Evolutionary conservation across 2,888 invertebrate species (phyloP).

Genomic region (Parnassius apollo): DNA sequence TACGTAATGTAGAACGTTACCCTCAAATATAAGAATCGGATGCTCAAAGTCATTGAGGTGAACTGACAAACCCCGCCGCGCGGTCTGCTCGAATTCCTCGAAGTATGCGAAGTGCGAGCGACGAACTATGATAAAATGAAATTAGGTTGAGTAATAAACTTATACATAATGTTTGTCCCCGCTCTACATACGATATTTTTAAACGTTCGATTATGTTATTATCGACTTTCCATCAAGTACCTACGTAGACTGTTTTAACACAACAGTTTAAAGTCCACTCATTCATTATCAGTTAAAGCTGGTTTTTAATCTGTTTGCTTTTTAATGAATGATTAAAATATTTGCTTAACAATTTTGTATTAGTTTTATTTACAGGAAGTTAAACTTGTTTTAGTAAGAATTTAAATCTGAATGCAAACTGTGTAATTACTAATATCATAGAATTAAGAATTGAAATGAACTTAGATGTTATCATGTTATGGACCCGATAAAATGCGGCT

Average conservation of each 20-base stretch:
- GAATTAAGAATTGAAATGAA: not conserved
- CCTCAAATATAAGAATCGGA: not conserved
- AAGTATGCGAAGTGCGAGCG: conserved; percentile 11
- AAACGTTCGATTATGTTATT: too few species aligned
- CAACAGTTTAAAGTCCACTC: too few species aligned
- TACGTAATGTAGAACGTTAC: too few species aligned
- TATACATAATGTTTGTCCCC: conserved; percentile 17
- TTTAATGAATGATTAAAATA: too few species aligned
- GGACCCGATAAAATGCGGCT: not conserved
- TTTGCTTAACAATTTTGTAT: too few species aligned
- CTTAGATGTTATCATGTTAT: not conserved
- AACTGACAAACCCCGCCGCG: conserved; percentile 13
- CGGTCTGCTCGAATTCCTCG: conserved; percentile 22
- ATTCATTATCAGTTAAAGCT: too few species aligned
- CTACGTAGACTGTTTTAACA: too few species aligned
- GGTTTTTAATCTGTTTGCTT: too few species aligned
- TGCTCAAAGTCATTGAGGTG: conserved; percentile 1
- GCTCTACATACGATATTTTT: conserved; percentile 1
- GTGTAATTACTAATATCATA: not conserved
- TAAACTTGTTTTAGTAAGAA: too few species aligned
- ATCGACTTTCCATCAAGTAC: too few species aligned
- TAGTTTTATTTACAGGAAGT: too few species aligned
- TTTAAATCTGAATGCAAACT: too few species aligned
- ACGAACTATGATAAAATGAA: conserved; percentile 1
- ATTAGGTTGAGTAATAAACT: conserved; percentile 11